These are phyloP conservation scores for Drosophila lutescens DNA, from an alignment of 2,888 invertebrate species.

Conservation along the genomic window DNA sequence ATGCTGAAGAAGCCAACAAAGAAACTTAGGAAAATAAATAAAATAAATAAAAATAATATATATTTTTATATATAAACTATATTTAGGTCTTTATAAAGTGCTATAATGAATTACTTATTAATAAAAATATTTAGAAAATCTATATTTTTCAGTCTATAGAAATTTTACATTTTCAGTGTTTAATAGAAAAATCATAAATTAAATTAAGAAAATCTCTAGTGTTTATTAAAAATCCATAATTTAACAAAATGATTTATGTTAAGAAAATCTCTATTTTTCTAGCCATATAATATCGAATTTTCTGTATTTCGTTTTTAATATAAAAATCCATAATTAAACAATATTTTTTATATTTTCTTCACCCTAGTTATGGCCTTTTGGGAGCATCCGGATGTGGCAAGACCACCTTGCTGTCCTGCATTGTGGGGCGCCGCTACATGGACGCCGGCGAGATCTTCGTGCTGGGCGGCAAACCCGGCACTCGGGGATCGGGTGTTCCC, in stretches of 20 bases:
- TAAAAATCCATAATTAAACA: neutral
- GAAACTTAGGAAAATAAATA: neutral
- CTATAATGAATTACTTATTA: too few species aligned
- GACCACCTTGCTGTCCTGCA: constrained; percentile 95
- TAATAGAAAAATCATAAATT: too few species aligned
- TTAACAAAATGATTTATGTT: too few species aligned
- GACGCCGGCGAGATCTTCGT: constrained; percentile 96
- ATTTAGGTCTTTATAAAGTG: neutral
- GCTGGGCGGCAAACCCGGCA: constrained; percentile 95
- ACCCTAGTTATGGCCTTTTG: constrained; percentile 93
- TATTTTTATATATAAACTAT: neutral
- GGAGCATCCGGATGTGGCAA: constrained; percentile 99
- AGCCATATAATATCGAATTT: neutral
- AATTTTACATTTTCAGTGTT: too few species aligned
- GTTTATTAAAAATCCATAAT: too few species aligned
- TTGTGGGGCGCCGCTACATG: constrained; percentile 93
- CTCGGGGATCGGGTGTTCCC: constrained; percentile 95
- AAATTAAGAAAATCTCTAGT: too few species aligned
- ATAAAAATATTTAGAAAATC: too few species aligned
- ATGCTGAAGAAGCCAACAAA: neutral
- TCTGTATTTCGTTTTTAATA: neutral
- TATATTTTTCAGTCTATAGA: too few species aligned
- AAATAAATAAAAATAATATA: neutral
- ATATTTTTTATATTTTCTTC: constrained; percentile 16
- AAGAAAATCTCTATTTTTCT: too few species aligned